Base-by-base conservation (phyloP, 1,140 invertebrate genomes). In the Aleiodes sp. region DNA sequence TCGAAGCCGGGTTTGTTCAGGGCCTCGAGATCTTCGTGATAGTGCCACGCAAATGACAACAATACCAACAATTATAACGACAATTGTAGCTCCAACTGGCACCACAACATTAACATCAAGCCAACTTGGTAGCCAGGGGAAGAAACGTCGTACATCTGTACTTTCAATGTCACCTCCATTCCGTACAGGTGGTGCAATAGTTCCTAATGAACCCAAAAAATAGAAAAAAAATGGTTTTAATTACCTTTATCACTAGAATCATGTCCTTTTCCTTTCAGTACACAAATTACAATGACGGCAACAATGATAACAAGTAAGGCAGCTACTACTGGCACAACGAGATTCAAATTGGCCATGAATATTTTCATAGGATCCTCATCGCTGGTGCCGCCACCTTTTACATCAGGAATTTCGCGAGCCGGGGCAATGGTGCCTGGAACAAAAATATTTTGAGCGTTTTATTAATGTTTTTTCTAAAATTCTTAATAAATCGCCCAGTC, bases 361-460 rank as follows among this genome's bases (percentile, higher is more conserved):
- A 94, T 91, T 89, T 91, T 91, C 86, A 94, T 89, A 72, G 92
- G 93, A 84, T 94, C 92, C 84, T 94, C 93, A 75, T 90, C 88
- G 75, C 28, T 31, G 26, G 4, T 84, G 66, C 78, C 80, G 74
- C 81, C 82, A 74, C 81, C 81, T 76, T 90, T 91, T 75, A 91
- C 87, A 79, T 94, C 91, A 76, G 90, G 92, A 73, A 94, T 88
- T 83, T 96, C 93, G 83, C 93, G 92, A 81, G 94, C 92, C 82
- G 95, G 95, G 85, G 94, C 94, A 87, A 97, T 94, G 86, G 95
- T 96, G 91, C 94, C 95, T 97, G 93, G 89, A 94, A 94, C 88
- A 88, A 86, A 87, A 87, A 82, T 77, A 70, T 46, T 70, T 57
- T 68, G 33, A 37, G 35, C 26, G 14, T 68, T 57, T 56, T 7